Conservation (phyloP, 2,113 vertebrate species). For the Orientallactaga bullata region DNA sequence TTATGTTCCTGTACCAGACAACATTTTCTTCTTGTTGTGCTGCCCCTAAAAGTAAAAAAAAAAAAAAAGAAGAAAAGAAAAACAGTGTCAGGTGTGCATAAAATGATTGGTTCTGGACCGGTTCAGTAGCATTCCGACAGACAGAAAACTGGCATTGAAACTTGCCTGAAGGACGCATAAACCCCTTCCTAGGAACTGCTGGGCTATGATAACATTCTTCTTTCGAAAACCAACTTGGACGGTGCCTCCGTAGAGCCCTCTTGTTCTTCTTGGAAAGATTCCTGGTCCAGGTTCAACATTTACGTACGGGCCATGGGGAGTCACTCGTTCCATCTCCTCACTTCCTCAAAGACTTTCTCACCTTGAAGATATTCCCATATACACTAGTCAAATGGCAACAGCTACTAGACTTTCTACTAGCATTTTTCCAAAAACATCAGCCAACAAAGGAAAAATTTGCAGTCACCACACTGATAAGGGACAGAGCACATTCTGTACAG, state of each 20-base stretch:
- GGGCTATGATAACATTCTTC: neutral
- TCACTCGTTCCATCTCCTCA: neutral
- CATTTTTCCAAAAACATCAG: neutral
- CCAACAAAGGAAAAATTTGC: neutral
- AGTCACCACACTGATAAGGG: neutral
- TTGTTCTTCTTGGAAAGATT: neutral
- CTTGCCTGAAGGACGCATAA: neutral
- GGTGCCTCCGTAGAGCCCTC: neutral
- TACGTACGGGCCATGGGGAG: neutral
- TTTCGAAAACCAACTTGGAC: neutral
- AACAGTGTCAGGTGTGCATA: slow-evolving; percentile 31
- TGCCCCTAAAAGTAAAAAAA: slow-evolving; percentile 1
- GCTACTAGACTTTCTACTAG: neutral
- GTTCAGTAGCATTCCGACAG: slow-evolving; percentile 40
- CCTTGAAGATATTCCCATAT: neutral
- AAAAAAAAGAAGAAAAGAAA: neutral
- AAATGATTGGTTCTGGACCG: slow-evolving; percentile 30
- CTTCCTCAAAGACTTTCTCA: neutral
- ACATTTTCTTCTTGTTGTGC: slow-evolving; percentile 43
- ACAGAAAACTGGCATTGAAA: slow-evolving; percentile 44
- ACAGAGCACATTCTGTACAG: neutral
- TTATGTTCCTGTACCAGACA: neutral
- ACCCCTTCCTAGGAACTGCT: neutral
- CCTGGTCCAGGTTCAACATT: neutral
- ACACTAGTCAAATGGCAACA: neutral